Percentiles rank a stretch among this genome's conserved stretches.
These are phyloP conservation scores for Papilio helenus DNA, from an alignment of 1,140 invertebrate genomes.

Conservation along the genomic window DNA sequence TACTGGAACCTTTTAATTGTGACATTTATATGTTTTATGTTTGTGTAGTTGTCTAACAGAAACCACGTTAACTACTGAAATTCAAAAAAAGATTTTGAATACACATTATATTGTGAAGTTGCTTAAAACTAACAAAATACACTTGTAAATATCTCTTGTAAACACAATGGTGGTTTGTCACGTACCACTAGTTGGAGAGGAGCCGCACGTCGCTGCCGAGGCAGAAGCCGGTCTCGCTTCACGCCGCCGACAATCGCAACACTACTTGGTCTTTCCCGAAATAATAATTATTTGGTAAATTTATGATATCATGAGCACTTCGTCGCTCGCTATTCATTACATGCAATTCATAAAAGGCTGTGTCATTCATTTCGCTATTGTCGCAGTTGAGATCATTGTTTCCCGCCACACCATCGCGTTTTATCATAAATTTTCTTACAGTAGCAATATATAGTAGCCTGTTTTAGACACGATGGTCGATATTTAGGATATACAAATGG, in stretches of 20 bases:
- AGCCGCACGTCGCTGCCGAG: slow-evolving; percentile 9
- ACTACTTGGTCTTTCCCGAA: slow-evolving; percentile 35
- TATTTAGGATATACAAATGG: too few species aligned
- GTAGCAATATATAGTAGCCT: neutral
- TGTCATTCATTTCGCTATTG: neutral
- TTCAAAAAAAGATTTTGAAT: too few species aligned
- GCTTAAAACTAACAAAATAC: too few species aligned
- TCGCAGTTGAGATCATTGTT: neutral
- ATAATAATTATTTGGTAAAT: slow-evolving; percentile 36
- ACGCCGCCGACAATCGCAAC: slow-evolving; percentile 20
- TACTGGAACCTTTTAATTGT: too few species aligned
- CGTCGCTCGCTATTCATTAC: neutral
- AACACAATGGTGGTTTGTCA: slow-evolving; percentile 23
- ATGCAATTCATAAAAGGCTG: neutral
- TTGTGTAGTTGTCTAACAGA: too few species aligned
- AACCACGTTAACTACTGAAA: too few species aligned
- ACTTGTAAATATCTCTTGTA: slow-evolving; percentile 9
- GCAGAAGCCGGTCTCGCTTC: neutral
- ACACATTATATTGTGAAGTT: too few species aligned
- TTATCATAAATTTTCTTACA: neutral
- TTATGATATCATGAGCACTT: neutral
- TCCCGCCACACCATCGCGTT: neutral
- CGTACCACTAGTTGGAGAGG: slow-evolving; percentile 1
- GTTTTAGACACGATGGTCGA: too few species aligned
- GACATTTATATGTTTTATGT: too few species aligned